phyloP scores from a whole-genome alignment of 2,797 vertebrate genomes.

The Urocyon cinereoargenteus region DNA sequence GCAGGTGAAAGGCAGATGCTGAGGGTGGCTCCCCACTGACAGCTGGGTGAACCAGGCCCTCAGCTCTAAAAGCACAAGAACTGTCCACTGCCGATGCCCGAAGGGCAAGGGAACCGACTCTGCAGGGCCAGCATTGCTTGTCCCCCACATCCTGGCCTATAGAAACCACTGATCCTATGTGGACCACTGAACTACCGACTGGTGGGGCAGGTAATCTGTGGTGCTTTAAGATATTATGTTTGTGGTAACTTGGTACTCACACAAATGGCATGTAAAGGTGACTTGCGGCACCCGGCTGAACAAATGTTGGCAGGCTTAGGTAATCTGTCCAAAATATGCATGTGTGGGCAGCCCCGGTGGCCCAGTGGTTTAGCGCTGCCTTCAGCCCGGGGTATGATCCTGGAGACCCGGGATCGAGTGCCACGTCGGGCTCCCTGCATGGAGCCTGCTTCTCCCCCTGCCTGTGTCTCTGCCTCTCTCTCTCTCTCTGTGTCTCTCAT shows the following conservation, averaged over 20 bases:
- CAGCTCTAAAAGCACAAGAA: not conserved
- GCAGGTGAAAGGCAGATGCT: not conserved
- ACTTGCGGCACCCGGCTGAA: not conserved
- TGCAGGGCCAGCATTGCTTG: not conserved
- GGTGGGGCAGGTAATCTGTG: too few species aligned
- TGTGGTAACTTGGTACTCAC: too few species aligned
- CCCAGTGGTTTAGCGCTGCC: too few species aligned
- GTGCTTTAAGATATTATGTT: not conserved
- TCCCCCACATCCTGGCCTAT: not conserved
- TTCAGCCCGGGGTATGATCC: too few species aligned
- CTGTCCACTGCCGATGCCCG: not conserved
- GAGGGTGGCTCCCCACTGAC: not conserved
- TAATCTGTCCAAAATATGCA: not conserved
- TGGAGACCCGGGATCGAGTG: too few species aligned
- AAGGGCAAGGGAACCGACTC: not conserved
- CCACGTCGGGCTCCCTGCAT: too few species aligned
- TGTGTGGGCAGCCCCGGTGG: too few species aligned
- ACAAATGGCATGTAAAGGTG: not conserved
- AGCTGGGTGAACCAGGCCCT: too few species aligned
- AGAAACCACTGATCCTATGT: accelerated
- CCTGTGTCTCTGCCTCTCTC: too few species aligned
- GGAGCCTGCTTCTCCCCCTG: too few species aligned
- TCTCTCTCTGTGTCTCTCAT: too few species aligned
- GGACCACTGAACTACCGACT: not conserved
- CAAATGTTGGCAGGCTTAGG: not conserved